Conservation (phyloP, 2,113 vertebrate genomes). For the Phrynosoma platyrhinos region DNA sequence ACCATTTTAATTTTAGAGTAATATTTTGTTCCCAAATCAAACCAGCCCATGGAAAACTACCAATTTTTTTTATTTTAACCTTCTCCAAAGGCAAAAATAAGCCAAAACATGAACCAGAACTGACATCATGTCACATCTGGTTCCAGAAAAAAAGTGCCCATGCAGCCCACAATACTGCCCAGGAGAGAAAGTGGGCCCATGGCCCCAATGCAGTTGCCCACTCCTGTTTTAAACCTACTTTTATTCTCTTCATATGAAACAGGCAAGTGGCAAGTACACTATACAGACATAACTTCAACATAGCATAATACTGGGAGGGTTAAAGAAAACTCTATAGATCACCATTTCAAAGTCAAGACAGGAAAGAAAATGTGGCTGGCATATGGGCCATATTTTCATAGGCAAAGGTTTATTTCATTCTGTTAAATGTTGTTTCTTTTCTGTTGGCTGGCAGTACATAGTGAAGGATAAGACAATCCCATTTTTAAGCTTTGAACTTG, state of each 20-base stretch:
- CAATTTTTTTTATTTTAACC: too few relatives aligned
- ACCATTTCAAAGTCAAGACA: slow-evolving; percentile 51
- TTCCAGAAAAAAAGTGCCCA: too few relatives aligned
- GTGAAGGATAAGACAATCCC: slow-evolving; percentile 20
- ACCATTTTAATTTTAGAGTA: too few relatives aligned
- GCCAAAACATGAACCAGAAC: too few relatives aligned
- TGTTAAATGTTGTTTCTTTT: slow-evolving; percentile 48
- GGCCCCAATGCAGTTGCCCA: too few relatives aligned
- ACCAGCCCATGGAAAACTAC: too few relatives aligned
- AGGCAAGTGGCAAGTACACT: slow-evolving; percentile 46
- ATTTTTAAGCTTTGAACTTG: slow-evolving; percentile 54
- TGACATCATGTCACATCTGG: too few relatives aligned
- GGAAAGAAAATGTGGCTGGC: slow-evolving; percentile 9
- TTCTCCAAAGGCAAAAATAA: too few relatives aligned
- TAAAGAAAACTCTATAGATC: slow-evolving; percentile 9
- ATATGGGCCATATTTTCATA: slow-evolving; percentile 31
- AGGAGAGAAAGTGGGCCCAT: too few relatives aligned
- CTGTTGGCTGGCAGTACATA: background rate
- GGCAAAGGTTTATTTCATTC: slow-evolving; percentile 14
- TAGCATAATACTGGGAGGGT: slow-evolving; percentile 52
- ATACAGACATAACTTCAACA: slow-evolving; percentile 48
- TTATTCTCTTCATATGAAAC: slow-evolving; percentile 17
- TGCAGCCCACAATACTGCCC: too few relatives aligned
- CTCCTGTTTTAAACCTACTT: background rate
- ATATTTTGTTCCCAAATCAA: too few relatives aligned